Percentiles rank a stretch among this genome's conserved stretches.
phyloP scores from a whole-genome alignment of 2,113 vertebrate species.

The Thunnus maccoyii region DNA sequence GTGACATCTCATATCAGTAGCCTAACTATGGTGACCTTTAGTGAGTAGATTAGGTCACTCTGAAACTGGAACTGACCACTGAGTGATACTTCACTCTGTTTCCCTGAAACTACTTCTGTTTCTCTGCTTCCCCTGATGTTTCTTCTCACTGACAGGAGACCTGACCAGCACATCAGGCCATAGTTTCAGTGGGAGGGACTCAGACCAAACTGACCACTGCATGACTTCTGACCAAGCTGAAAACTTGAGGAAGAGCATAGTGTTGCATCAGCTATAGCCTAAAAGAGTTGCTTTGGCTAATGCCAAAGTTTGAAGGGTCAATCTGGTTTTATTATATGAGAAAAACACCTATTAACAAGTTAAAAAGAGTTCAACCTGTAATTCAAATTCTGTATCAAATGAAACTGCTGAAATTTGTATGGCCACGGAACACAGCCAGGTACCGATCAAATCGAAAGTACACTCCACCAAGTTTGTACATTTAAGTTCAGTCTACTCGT shows the following conservation, averaged over 20 bases:
- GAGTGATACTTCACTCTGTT: constrained; percentile 54
- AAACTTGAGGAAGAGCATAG: not conserved
- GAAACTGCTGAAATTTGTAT: not conserved
- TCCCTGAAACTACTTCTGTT: constrained; percentile 69
- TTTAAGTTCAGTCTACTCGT: not conserved
- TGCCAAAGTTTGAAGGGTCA: constrained; percentile 8
- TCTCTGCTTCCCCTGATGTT: constrained; percentile 58
- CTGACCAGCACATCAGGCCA: constrained; percentile 2
- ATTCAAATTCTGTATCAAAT: not conserved
- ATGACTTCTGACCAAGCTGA: constrained; percentile 10
- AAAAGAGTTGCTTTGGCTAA: not conserved
- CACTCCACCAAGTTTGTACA: not conserved
- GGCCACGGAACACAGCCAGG: not conserved
- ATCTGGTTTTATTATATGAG: not conserved
- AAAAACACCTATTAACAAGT: not conserved
- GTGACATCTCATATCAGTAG: not conserved
- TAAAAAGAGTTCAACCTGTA: not conserved
- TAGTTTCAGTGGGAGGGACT: constrained; percentile 26
- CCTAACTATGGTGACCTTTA: constrained; percentile 45
- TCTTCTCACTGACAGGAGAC: constrained; percentile 14
- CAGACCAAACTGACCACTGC: constrained; percentile 11
- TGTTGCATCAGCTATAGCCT: constrained; percentile 9
- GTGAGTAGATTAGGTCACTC: constrained; percentile 51
- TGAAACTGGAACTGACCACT: constrained; percentile 75
- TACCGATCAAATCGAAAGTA: not conserved